Evolutionary conservation across 2,113 vertebrate species (phyloP).

Genomic region (Calidris pygmaea): DNA sequence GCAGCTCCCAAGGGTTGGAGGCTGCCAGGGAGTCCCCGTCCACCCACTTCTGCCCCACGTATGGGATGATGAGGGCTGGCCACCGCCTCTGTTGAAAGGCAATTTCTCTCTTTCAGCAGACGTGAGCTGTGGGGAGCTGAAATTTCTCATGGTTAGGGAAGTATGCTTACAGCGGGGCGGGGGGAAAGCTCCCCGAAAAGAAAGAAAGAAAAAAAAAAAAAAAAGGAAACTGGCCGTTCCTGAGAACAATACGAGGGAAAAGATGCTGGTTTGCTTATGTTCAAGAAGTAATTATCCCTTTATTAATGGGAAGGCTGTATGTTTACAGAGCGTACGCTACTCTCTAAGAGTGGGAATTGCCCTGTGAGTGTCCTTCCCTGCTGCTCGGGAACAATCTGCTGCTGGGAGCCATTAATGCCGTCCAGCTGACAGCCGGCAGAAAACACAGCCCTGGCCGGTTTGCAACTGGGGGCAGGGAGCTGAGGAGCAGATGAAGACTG

Average conservation of each 20-base stretch:
- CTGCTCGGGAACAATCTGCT: background rate
- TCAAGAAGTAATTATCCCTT: background rate
- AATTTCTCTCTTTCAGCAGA: background rate
- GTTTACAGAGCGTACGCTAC: background rate
- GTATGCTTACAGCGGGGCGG: background rate
- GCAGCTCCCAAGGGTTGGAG: background rate
- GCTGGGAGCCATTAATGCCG: background rate
- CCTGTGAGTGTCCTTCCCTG: conserved; percentile 5
- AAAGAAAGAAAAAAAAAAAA: background rate
- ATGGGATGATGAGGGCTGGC: background rate
- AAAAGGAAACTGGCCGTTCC: background rate
- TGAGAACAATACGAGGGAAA: background rate
- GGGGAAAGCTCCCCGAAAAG: background rate
- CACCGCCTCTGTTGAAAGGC: background rate
- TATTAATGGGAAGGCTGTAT: background rate
- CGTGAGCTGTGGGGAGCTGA: background rate
- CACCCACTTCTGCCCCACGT: fast-evolving
- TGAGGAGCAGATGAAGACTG: background rate
- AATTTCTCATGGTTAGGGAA: background rate
- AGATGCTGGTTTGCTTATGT: background rate
- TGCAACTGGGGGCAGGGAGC: background rate
- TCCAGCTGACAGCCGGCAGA: background rate
- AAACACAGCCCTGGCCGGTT: background rate
- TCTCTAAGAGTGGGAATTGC: conserved; percentile 1
- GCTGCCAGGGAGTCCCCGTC: background rate